Base-by-base conservation (phyloP, 2,888 invertebrate genomes). In the Agrenia bidenticulata region DNA sequence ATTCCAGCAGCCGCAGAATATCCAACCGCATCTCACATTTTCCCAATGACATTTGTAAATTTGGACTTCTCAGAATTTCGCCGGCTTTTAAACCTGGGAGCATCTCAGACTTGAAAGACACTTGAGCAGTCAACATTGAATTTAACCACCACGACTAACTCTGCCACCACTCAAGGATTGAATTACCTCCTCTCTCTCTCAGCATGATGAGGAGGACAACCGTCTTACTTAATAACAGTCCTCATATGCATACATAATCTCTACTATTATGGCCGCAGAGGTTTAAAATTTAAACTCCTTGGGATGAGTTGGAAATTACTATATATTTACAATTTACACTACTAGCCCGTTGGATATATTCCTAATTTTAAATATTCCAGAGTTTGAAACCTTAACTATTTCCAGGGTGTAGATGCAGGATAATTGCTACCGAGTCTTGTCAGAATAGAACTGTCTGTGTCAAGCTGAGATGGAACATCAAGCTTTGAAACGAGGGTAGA, bases 101-200 rank as follows among this genome's bases (percentile, higher is more conserved):
- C n/a, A n/a, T 39, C 39, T 39, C 15, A 15, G 45, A 45, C 17
- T 19, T 45, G n/a, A 45, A 19, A 45, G 45, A 15, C n/a, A 15
- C 4, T 15, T 45, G 45, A 45, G n/a, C 15, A 45, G 7, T 32
- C 32, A 32, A 32, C 4, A 45, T 15, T 19, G 4, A 17, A 45
- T n/a, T 9, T 9, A 45, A 45, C 45, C 45, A 45, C 32, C 45
- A 53, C 51, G 58, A 57, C 51, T 55, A 54, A 49, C 55, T 32
- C 64, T 58, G 64, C 69, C 69, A 63, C 70, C 67, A 67, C 66
- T 66, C 67, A 59, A 59, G 70, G 60, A 70, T 70, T 67, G 65
- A 67, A 65, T 70, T 70, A 70, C 70, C 54, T 51, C n/a, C n/a
- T n/a, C n/a, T n/a, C 51, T 24, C 51, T 51, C 32, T 7, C 54